Base-by-base conservation (phyloP, 2,888 invertebrate species). In the Horisme vitalbata region DNA sequence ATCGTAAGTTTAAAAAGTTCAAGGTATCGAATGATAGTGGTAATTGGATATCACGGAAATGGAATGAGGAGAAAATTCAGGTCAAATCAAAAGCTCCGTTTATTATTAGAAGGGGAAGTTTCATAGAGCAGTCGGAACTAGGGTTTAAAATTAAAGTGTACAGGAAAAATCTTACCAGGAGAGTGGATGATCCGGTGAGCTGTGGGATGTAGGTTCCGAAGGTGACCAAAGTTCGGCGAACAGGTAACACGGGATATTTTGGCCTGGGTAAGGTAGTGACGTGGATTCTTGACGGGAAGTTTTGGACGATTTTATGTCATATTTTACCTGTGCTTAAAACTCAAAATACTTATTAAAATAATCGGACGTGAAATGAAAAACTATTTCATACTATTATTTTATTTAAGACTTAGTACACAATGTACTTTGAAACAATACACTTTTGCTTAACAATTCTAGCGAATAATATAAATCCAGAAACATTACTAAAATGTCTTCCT, bases 81-180 rank as follows among this genome's bases (percentile, higher is more conserved):
- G 34, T 45, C 13, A 52, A 55, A 57, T 46, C 26, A 57, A 54
- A 47, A 36, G 39, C 38, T 46, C 50, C 27, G 20, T 54, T 60
- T 39, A 47, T 9, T 33, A 50, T 27, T 52, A 34, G 12, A 36
- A 21, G 26, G 41, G 33, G 31, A 12, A 46, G 32, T 49, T 34
- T 45, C 39, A 46, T 35, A 30, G 7, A 37, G 31, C 38, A 43
- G 52, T 26, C 11, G 26, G 55, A 65, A 65, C 78, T 79, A 79
- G 86, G 86, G 85, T 63, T 72, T 61, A 81, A 86, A 85, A 43
- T 47, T 76, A 80, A 82, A 82, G 82, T 69, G 75, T 77, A 85
- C 76, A 87, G 85, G 85, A 88, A 80, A 80, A 68, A 54, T 86
- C 90, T 90, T 90, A 90, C 90, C 89, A 69, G 90, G 89, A 88